Evolutionary conservation across 2,797 vertebrate species (phyloP), one percentile per base, ranked within the genome.

Genomic region (Tapirus indicus): DNA sequence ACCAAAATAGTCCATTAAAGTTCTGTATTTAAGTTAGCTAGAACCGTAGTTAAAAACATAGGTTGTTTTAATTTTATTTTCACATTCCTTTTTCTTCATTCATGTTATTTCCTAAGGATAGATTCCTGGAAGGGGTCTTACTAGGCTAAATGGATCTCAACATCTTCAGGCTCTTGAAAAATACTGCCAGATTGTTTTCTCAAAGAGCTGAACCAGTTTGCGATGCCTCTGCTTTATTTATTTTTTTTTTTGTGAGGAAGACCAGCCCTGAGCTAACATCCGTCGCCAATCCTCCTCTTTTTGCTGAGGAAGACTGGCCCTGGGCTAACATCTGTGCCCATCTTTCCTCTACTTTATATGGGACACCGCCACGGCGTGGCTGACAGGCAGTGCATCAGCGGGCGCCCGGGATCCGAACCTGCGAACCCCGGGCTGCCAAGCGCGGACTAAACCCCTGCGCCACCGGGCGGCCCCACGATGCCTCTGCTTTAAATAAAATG

Each of bases 31-130:
- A 38, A 72, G 54, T 68, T 80, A 68, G 7, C 21, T 86, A 85
- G 41, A 85, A 79, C 58, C 18, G 16, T 35, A 72, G 21, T 68
- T 66, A 66, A 68, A 91, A 92, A 38, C 62, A 52, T 52, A 64
- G 29, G 5, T 74, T 80, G 38, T 90, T 74, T 60, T 93, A 62
- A 71, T 80, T 86, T 47, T 85, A 83, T 32, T 93, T 95, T 82
- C 21, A 83, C 10, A 35, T 47, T 82, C 18, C 18, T 90, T 93
- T 75, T 49, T 23, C 27, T 85, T 89, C 23, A 35, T 88, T 82
- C 13, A 23, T 62, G 38, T 77, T 95, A 23, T 52, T 89, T 85
- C 21, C 64, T 87, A 90, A 66, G 71, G 21, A 29, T 78, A 47
- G 38, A 64, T 78, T 92, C 47, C 64, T 94, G 9, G 18, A 82